Percentiles rank a stretch among this genome's conserved stretches.
phyloP scores from a whole-genome alignment of 2,113 vertebrate genomes.

The Phainopepla nitens region DNA sequence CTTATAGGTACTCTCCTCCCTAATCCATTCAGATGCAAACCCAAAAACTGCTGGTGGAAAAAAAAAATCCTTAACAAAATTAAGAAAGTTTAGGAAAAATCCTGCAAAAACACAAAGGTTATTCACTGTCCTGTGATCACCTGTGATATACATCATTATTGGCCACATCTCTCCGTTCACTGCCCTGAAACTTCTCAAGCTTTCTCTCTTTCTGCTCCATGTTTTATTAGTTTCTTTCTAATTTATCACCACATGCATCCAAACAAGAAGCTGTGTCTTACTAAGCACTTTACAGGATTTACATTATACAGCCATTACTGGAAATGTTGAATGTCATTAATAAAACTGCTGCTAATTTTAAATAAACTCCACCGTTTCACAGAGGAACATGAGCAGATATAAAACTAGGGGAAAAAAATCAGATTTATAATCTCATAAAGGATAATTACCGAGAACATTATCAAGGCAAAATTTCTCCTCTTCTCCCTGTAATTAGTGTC shows the following conservation, averaged over 20 bases:
- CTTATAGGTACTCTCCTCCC: background rate
- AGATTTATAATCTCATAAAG: conserved; percentile 34
- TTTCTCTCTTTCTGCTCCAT: background rate
- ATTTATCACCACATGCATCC: background rate
- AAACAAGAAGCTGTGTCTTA: background rate
- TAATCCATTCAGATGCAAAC: background rate
- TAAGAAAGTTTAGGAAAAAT: background rate
- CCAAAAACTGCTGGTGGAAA: background rate
- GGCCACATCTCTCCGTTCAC: background rate
- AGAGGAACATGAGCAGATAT: background rate
- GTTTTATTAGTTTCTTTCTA: background rate
- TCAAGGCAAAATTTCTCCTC: background rate
- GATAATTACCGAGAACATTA: conserved; percentile 20
- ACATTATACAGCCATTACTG: background rate
- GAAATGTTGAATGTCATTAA: conserved; percentile 11
- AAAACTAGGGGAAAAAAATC: background rate
- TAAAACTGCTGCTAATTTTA: conserved; percentile 20
- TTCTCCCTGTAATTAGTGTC: background rate
- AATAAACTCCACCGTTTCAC: background rate
- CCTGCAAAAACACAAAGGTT: background rate
- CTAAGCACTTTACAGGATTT: conserved; percentile 10
- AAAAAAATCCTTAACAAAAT: background rate
- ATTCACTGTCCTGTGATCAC: background rate
- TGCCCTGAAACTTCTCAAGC: background rate
- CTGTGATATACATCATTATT: background rate